Conservation (phyloP, 2,113 vertebrate genomes). For the Rhineura floridana region DNA sequence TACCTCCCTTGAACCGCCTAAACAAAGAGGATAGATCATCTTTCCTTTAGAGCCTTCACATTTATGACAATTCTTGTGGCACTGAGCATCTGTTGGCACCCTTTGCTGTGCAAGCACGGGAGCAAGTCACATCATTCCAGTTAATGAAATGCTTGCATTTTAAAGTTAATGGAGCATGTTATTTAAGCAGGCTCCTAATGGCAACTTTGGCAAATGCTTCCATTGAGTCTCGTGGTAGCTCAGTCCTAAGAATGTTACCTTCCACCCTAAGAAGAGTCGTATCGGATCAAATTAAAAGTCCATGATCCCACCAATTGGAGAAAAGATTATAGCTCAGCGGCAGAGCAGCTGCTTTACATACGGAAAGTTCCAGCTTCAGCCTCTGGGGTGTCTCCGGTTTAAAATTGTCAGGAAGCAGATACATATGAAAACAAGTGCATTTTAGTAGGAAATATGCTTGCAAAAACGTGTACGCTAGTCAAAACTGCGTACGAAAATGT, state of each 20-base stretch:
- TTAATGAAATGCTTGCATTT: slow-evolving; percentile 28
- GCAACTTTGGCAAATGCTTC: not conserved
- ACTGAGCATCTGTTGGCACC: rapidly evolving
- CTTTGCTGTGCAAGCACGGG: slow-evolving; percentile 11
- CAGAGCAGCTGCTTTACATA: no score
- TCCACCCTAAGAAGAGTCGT: not conserved
- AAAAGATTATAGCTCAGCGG: not conserved
- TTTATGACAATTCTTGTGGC: slow-evolving; percentile 20
- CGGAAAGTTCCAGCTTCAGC: no score
- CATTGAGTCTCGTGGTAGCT: not conserved
- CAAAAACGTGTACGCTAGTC: no score
- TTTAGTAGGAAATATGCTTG: no score
- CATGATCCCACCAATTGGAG: not conserved
- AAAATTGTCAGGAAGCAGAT: not conserved
- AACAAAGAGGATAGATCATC: slow-evolving; percentile 24
- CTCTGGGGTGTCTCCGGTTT: no score
- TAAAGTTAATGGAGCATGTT: not conserved
- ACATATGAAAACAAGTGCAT: no score
- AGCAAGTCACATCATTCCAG: not conserved
- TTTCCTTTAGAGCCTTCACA: slow-evolving; percentile 1
- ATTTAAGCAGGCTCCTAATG: not conserved
- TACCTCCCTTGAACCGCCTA: slow-evolving; percentile 3
- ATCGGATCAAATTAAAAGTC: not conserved
- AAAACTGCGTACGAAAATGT: no score
- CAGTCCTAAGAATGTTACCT: not conserved